Evolutionary conservation across 1,140 invertebrate genomes (phyloP), one percentile per base, ranked within the genome.

Genomic region (Aethina tumida): DNA sequence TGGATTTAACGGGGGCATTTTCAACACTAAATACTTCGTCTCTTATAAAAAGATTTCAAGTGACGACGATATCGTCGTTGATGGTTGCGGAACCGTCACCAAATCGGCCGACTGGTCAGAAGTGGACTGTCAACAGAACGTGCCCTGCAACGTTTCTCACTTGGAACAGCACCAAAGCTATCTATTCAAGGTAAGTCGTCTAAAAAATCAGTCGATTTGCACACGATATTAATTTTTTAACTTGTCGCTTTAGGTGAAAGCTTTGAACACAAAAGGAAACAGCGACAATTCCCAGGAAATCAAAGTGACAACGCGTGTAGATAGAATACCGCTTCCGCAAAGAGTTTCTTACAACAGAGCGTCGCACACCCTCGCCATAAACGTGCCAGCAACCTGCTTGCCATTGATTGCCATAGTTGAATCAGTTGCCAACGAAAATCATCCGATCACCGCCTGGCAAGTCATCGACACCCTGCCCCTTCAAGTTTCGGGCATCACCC

Each of bases 1-100:
- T 1, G 89, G 88, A 0, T 95, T 94, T 55, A 84, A 94, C 62
- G 90, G 91, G 0, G 89, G 89, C 0, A 56, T 88, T 19, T 72
- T 74, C 8, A 84, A 80, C 47, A 92, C 86, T 0, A 87, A 87
- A 52, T 91, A 85, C 60, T 84, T 84, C 48, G 81, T 91, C 4
- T 74, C 74, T 5, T 85, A 84, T 55, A 72, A 76, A 30, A 70
- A 79, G 16, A 71, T 81, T 1, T 64, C 67, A 2, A 58, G 68
- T 2, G 69, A 75, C 45, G 73, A 78, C 40, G 62, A 75, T 44
- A 49, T 75, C 14, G 65, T 70, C 9, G 60, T 74, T 0, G 70
- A 79, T 32, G 81, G 81, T 42, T 71, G 70, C 10, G 68, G 70
- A 0, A 68, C 74, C 2, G 67, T 73, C 2, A 67, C 70, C 8